These are phyloP conservation scores for Apotomis capreana DNA, from an alignment of 2,888 invertebrate genomes.

Conservation along the genomic window DNA sequence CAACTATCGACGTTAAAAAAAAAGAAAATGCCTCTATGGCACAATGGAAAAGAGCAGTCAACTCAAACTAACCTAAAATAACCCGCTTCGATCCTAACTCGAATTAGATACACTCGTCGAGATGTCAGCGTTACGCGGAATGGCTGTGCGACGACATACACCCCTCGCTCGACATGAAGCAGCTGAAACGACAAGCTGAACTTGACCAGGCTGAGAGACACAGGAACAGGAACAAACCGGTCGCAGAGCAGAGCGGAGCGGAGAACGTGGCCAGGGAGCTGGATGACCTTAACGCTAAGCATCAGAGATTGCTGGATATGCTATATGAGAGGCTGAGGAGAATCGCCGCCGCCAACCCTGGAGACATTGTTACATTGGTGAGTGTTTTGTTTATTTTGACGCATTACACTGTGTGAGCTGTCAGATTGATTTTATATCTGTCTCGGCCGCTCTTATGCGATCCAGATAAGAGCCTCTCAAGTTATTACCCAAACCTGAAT, in stretches of 20 bases:
- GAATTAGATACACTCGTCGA: slow-evolving; percentile 92
- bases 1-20: neutral
- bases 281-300: slow-evolving; percentile 91
- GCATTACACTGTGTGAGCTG: no score
- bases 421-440: no score
- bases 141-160: slow-evolving; percentile 92
- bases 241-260: slow-evolving; percentile 81
- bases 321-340: slow-evolving; percentile 88
- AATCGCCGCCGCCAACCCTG: slow-evolving; percentile 86
- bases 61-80: slow-evolving; percentile 76
- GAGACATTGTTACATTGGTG: slow-evolving; percentile 90
- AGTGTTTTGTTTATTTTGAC: slow-evolving; percentile 62
- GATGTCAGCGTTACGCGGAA: slow-evolving; percentile 92
- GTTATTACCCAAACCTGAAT: no score
- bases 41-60: slow-evolving; percentile 27
- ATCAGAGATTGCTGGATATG: slow-evolving; percentile 87
- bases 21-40: neutral
- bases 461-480: no score
- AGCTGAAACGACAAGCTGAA: slow-evolving; percentile 72
- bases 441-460: no score
- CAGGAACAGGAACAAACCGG: slow-evolving; percentile 64
- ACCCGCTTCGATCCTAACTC: slow-evolving; percentile 78
- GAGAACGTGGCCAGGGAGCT: slow-evolving; percentile 90
- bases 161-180: slow-evolving; percentile 87
- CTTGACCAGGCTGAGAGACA: slow-evolving; percentile 68